Evolutionary conservation across 2,113 vertebrate species (phyloP).

Genomic region (Bubo scandiacus): DNA sequence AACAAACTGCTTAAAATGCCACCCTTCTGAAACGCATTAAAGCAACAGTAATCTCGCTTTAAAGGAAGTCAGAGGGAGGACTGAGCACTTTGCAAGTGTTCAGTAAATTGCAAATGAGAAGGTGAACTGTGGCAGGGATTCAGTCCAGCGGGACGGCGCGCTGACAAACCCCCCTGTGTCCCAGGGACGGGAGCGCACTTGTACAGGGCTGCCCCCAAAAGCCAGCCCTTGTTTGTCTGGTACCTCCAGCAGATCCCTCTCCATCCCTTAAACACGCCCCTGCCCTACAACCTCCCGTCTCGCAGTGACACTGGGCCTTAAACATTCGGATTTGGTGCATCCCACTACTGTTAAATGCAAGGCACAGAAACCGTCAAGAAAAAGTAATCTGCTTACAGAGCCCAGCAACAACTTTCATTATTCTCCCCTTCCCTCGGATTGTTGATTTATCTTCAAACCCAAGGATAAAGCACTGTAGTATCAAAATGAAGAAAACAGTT

Average conservation of each 20-base stretch:
- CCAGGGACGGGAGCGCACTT: fast-evolving
- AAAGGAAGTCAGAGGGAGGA: background rate
- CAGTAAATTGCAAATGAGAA: background rate
- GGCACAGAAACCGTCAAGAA: background rate
- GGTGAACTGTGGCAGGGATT: background rate
- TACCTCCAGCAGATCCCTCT: background rate
- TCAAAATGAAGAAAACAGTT: background rate
- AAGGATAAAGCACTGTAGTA: background rate
- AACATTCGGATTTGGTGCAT: conserved; percentile 44
- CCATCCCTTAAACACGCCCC: background rate
- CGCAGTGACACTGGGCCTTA: conserved; percentile 39
- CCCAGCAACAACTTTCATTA: background rate
- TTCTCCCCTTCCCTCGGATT: background rate
- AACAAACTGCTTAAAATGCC: background rate
- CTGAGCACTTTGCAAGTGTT: background rate
- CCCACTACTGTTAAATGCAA: background rate
- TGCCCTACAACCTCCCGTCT: background rate
- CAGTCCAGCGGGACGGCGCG: fast-evolving
- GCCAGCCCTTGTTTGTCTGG: background rate
- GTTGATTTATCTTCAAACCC: background rate
- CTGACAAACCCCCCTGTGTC: background rate
- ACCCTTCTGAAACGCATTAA: background rate
- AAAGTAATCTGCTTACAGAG: background rate
- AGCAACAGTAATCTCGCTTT: background rate
- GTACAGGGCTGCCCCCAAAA: background rate